Conservation (phyloP, 2,797 vertebrate species). For the Coendou prehensilis region DNA sequence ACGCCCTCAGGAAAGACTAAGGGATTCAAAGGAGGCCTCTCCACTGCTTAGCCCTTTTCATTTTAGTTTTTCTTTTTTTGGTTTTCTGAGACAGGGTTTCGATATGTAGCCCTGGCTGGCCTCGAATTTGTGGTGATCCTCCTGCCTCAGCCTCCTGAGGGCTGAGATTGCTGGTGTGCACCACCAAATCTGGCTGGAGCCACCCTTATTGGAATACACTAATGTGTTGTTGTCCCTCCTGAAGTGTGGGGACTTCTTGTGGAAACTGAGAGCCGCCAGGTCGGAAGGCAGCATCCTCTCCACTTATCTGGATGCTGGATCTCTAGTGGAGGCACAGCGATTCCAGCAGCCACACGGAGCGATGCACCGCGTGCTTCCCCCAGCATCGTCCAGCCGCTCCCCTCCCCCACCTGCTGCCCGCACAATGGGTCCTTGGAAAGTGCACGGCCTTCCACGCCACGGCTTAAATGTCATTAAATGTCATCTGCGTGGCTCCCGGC, state of each 20-base stretch:
- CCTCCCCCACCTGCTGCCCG: neutral
- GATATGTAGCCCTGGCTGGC: neutral
- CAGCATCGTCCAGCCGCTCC: neutral
- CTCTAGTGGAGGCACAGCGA: neutral
- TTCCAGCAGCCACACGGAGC: neutral
- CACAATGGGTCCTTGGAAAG: conserved; percentile 57
- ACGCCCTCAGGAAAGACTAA: neutral
- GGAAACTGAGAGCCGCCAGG: neutral
- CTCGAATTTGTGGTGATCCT: neutral
- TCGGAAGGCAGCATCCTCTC: neutral
- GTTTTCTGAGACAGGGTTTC: neutral
- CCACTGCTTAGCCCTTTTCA: neutral
- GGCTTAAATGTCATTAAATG: conserved; percentile 58
- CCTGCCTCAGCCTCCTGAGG: neutral
- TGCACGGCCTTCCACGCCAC: neutral
- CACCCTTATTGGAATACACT: neutral
- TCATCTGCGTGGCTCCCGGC: conserved; percentile 65
- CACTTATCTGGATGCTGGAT: neutral
- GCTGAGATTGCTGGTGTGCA: neutral
- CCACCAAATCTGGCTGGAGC: neutral
- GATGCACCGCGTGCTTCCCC: neutral
- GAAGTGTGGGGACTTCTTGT: neutral
- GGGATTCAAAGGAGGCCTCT: neutral
- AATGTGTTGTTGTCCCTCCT: neutral
- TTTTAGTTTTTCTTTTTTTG: neutral